Evolutionary conservation across 2,113 vertebrate genomes (phyloP).

Genomic region (Engystomops pustulosus): DNA sequence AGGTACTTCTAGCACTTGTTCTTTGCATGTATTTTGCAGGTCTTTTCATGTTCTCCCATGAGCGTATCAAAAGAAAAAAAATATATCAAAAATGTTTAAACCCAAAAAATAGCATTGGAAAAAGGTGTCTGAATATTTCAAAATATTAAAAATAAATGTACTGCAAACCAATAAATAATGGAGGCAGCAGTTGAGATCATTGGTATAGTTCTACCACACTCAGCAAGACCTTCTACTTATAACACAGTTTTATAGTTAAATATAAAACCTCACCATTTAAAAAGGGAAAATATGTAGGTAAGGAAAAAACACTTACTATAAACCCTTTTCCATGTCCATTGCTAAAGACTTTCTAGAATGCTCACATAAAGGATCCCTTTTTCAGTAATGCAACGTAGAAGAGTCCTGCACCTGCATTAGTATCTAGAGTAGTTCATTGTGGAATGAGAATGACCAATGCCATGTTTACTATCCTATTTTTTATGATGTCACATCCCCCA

Average conservation of each 20-base stretch:
- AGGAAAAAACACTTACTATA: conserved; percentile 22
- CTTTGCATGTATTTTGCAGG: neutral
- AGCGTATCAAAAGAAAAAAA: neutral
- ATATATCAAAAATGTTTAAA: neutral
- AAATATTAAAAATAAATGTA: neutral
- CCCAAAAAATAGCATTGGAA: too few species aligned
- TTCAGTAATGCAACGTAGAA: too few species aligned
- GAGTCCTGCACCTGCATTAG: too few species aligned
- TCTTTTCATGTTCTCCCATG: neutral
- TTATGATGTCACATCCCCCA: conserved; percentile 1
- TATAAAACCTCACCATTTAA: neutral
- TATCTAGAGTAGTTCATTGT: neutral
- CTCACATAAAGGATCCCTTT: neutral
- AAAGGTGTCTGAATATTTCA: too few species aligned
- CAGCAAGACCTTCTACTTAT: too few species aligned
- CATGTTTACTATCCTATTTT: neutral
- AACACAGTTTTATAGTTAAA: too few species aligned
- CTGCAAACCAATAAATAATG: neutral
- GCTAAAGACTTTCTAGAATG: neutral
- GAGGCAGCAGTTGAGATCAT: neutral
- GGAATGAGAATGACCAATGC: neutral
- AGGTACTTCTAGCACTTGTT: too few species aligned
- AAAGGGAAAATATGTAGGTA: neutral
- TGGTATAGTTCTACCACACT: neutral
- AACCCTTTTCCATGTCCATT: neutral